Evolutionary conservation across 2,888 invertebrate genomes (phyloP), one percentile per base, ranked within the genome.

Genomic region (Andrena dorsata): DNA sequence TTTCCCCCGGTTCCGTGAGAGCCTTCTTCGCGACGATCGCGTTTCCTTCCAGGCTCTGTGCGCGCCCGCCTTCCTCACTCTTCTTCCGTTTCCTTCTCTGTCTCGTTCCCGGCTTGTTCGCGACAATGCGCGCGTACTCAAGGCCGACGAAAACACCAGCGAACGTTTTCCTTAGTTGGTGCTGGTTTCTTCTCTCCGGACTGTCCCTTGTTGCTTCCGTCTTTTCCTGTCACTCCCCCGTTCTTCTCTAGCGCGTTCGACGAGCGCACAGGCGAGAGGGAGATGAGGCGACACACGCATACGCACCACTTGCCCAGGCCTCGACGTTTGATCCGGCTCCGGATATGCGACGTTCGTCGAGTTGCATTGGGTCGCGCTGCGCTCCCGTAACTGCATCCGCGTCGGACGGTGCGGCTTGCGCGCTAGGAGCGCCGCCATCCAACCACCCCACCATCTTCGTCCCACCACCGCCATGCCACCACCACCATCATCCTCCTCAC

Each of bases 361-460:
- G 93, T 92, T 93, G 93, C 92, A 93, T 93, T 92, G 92, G 92
- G 93, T 93, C 93, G 93, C 94, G 93, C 93, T 93, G 93, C 94
- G 93, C 94, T 93, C 93, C 93, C 94, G 93, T 94, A 94, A 94
- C 94, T 94, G 94, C 93, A 93, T 93, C 92, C 92, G 92, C 92
- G 92, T 92, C 92, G 90, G 89, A 88, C 89, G 90, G 91, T 90
- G 90, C 91, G 92, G 92, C 92, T 92, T 92, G 92, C 91, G 93
- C 93, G 93, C 93, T 91, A 91, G 91, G 89, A 92, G 93, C 93
- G 92, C 92, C 92, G 91, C 93, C 91, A 92, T 92, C 91, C 91
- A 89, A 90, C 83, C 90, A 91, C 89, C 92, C 89, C 89, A 90
- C 88, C 89, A 86, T 84, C 86, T 76, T 82, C 86, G 82, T 73